Percentiles rank a stretch among this genome's conserved stretches.
These are phyloP conservation scores for Mylabris sibirica DNA, from an alignment of 2,888 invertebrate genomes.

Conservation along the genomic window DNA sequence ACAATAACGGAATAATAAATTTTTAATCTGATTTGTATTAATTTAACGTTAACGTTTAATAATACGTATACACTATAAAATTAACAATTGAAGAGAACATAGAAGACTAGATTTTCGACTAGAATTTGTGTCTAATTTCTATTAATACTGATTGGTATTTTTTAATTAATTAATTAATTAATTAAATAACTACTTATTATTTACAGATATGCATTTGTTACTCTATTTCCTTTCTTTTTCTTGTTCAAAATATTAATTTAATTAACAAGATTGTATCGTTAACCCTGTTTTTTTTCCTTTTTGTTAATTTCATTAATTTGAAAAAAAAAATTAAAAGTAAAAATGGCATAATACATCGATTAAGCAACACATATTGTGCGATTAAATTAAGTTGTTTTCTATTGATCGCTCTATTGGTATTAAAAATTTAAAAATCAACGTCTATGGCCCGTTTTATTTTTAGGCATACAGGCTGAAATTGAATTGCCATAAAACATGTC, in stretches of 20 bases:
- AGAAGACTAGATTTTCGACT: not conserved
- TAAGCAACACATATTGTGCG: slow-evolving; percentile 8
- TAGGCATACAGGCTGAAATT: not conserved
- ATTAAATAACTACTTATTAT: slow-evolving; percentile 22
- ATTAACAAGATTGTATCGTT: slow-evolving; percentile 30
- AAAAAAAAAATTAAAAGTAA: not conserved
- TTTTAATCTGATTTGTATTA: not conserved
- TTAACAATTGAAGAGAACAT: not conserved
- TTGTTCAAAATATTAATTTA: slow-evolving; percentile 20
- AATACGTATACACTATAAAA: not conserved
- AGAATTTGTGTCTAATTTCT: not conserved
- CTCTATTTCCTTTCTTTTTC: slow-evolving; percentile 2
- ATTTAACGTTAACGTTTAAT: not conserved
- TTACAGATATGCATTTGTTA: slow-evolving; percentile 23
- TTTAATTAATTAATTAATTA: slow-evolving; percentile 23
- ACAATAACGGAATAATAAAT: not conserved
- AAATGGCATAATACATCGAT: slow-evolving; percentile 14
- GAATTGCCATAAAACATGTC: too few species aligned
- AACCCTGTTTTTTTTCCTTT: slow-evolving; percentile 24
- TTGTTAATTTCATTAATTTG: not conserved
- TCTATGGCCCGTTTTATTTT: not conserved
- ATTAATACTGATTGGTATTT: slow-evolving; percentile 15
- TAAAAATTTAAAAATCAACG: not conserved
- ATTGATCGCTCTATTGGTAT: too few species aligned
- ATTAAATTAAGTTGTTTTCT: not conserved